Base-by-base conservation (phyloP, 2,888 invertebrate species). In the Choreutis nemorana region DNA sequence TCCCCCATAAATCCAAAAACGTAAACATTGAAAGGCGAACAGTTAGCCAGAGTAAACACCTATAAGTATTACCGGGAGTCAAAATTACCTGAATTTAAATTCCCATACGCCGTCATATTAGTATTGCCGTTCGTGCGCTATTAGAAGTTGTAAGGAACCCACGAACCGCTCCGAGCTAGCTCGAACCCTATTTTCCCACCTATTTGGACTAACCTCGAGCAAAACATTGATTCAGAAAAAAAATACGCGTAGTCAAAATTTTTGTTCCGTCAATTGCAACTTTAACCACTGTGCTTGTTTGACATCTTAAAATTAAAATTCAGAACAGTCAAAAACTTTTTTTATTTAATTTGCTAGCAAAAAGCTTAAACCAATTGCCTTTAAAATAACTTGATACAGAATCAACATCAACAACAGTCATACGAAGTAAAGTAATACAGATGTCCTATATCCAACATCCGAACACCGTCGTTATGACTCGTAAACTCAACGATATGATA, bases 81-180 rank as follows among this genome's bases (percentile, higher is more conserved):
- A 23, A 59, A 55, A 64, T 62, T 58, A 61, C 55, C 16, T 46
- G 44, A n/a, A 40, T 45, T 41, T 45, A 52, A 58, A 60, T 68
- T 71, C 70, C 70, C 71, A 70, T 68, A 66, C 54, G 46, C 50
- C 40, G 55, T 48, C 45, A 44, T 52, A 44, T 23, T 26, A 46
- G 44, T 52, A 44, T n/a, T n/a, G 45, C 48, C 48, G 58, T 50
- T 59, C 64, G 63, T 60, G 64, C 47, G 47, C 54, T 48, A 64
- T 67, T 67, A 65, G 51, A 30, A n/a, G n/a, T 40, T 30, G 32
- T 35, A 31, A 36, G 34, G 35, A 37, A 41, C 36, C 48, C 71
- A 72, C 72, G 72, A 70, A 63, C 41, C 39, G 70, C 72, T 68
- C 33, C 37, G 40, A 62, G 71, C 64, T 48, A 44, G 35, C 42